A percentile compares a stretch with the other conserved stretches of the same genome.
Conservation (phyloP, 2,888 invertebrate species). For the Sphaerophoria taeniata region DNA sequence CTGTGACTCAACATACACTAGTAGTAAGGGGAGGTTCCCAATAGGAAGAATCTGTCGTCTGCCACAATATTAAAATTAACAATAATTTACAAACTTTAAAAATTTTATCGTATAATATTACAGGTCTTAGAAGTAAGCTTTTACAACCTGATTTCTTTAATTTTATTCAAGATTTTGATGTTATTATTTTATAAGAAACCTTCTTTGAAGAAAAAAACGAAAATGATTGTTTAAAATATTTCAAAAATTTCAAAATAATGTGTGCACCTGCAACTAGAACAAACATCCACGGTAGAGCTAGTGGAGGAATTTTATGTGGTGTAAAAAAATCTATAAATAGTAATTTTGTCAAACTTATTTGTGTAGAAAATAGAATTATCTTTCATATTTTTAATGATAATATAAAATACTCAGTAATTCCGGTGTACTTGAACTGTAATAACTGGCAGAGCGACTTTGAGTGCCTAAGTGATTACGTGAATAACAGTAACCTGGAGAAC, state of each 20-base stretch:
- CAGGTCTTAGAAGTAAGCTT: conserved; percentile 12
- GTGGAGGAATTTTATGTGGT: too few species aligned
- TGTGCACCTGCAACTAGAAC: neutral
- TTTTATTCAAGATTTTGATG: conserved; percentile 4
- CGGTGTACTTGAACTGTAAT: too few species aligned
- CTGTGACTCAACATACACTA: neutral
- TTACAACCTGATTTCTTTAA: conserved; percentile 2
- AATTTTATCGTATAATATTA: conserved; percentile 5
- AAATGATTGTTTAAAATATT: neutral
- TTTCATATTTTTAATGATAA: too few species aligned
- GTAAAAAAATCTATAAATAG: too few species aligned
- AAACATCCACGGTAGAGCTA: neutral
- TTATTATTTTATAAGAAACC: conserved; percentile 6
- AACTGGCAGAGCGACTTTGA: too few species aligned
- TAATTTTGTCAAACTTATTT: too few species aligned
- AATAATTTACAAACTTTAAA: conserved; percentile 5
- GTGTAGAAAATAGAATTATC: too few species aligned
- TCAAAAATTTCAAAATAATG: conserved; percentile 5
- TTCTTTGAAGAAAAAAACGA: neutral
- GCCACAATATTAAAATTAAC: conserved; percentile 8
- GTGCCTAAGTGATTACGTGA: too few species aligned
- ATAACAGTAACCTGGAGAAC: too few species aligned
- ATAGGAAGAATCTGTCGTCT: conserved; percentile 5
- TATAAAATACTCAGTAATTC: too few species aligned
- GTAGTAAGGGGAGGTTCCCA: neutral